Percentiles rank a stretch among this genome's conserved stretches.
Evolutionary conservation across 2,113 vertebrate species (phyloP).

Genomic region (Glaucidium brasilianum): DNA sequence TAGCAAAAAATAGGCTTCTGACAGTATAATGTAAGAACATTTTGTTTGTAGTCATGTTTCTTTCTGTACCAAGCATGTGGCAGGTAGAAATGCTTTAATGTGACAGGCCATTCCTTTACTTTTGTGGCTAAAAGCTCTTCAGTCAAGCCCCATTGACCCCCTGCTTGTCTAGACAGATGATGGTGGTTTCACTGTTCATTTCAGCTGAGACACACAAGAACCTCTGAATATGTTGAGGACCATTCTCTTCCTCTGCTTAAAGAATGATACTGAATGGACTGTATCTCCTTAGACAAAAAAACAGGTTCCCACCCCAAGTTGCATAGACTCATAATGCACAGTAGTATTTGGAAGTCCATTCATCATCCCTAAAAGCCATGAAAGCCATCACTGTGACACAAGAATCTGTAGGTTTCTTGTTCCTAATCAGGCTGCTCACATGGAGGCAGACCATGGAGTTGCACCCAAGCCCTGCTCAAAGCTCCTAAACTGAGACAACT

Average conservation of each 20-base stretch:
- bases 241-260: not conserved
- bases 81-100: slow-evolving; percentile 46
- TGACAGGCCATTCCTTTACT: slow-evolving; percentile 45
- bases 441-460: not conserved
- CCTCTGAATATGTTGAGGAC: not conserved
- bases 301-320: not conserved
- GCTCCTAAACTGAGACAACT: not conserved
- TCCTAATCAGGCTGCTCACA: not conserved
- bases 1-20: slow-evolving; percentile 57
- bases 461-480: not conserved
- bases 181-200: not conserved
- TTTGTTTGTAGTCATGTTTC: slow-evolving; percentile 60
- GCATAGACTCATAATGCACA: not conserved
- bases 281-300: not conserved
- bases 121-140: slow-evolving; percentile 24
- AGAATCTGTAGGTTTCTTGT: not conserved
- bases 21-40: slow-evolving; percentile 54
- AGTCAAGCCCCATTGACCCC: not conserved
- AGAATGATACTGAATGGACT: not conserved
- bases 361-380: not conserved
- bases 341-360: not conserved
- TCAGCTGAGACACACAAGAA: not conserved
- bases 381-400: not conserved
- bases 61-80: slow-evolving; percentile 27
- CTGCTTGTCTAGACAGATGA: not conserved